Conservation (phyloP, 2,113 vertebrate species). For the Epinephelus fuscoguttatus region DNA sequence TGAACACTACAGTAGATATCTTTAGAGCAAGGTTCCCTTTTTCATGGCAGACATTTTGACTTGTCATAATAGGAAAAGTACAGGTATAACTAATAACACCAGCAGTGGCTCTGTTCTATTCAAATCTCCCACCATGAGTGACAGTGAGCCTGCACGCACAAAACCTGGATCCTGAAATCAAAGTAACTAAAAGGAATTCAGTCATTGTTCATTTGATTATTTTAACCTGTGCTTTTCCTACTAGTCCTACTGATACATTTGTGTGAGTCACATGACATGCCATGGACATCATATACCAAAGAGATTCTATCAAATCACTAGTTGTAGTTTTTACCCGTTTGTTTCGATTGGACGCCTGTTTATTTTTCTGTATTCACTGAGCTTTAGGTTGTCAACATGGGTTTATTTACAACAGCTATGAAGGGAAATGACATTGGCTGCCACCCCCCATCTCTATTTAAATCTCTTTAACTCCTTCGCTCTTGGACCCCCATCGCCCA, state of each 20-base stretch:
- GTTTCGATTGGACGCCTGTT: not conserved
- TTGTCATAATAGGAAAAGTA: too few species aligned
- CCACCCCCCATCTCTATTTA: not conserved
- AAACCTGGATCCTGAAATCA: too few species aligned
- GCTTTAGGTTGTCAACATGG: not conserved
- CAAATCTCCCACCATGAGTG: too few species aligned
- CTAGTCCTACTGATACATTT: too few species aligned
- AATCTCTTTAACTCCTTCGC: conserved; percentile 2
- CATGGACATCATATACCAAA: not conserved
- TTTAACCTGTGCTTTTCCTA: too few species aligned
- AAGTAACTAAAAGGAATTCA: too few species aligned
- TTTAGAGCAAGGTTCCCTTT: not conserved
- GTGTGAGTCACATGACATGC: not conserved
- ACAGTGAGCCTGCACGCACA: too few species aligned
- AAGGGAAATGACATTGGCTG: not conserved
- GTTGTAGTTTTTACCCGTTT: not conserved
- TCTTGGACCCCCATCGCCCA: not conserved
- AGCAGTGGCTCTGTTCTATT: too few species aligned
- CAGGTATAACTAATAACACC: too few species aligned
- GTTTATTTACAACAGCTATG: not conserved
- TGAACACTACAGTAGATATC: not conserved
- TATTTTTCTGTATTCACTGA: not conserved
- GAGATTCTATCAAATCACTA: not conserved
- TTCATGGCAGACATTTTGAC: too few species aligned
- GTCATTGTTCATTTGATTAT: too few species aligned